Conservation (phyloP, 2,888 invertebrate genomes). For the Drosophila ustulata region DNA sequence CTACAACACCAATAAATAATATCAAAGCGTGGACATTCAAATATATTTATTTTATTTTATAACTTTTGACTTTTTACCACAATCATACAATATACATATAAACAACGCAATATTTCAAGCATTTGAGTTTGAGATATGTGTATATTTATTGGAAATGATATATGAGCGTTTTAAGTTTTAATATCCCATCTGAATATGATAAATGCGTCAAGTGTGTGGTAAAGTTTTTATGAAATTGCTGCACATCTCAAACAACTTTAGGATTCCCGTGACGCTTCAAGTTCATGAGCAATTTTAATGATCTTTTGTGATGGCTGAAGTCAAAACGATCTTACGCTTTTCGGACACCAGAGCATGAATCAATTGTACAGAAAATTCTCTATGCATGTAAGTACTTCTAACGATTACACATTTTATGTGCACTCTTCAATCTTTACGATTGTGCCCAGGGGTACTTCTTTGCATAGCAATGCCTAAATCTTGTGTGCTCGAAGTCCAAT, state of each 20-base stretch:
- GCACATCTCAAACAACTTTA: conserved; percentile 40
- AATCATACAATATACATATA: too few relatives aligned
- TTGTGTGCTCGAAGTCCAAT: background rate
- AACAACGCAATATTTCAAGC: background rate
- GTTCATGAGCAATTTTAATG: conserved; percentile 71
- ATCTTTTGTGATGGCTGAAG: conserved; percentile 37
- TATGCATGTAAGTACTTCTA: conserved; percentile 65
- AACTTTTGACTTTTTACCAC: too few relatives aligned
- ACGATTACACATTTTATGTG: conserved; percentile 73
- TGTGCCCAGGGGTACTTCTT: conserved; percentile 55
- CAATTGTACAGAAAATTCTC: conserved; percentile 47
- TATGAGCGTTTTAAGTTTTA: background rate
- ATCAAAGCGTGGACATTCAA: too few relatives aligned
- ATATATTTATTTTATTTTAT: too few relatives aligned
- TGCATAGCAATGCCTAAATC: conserved; percentile 60
- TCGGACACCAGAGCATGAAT: background rate
- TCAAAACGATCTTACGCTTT: conserved; percentile 36
- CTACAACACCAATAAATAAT: too few relatives aligned
- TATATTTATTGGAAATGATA: background rate
- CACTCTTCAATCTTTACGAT: conserved; percentile 71
- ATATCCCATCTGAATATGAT: conserved; percentile 2
- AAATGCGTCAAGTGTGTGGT: conserved; percentile 16
- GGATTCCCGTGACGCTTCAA: conserved; percentile 53
- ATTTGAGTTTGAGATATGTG: background rate
- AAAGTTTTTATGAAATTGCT: conserved; percentile 20